Evolutionary conservation across 2,888 invertebrate species (phyloP), one percentile per base, ranked within the genome.

Genomic region (Nomada goodeniana): DNA sequence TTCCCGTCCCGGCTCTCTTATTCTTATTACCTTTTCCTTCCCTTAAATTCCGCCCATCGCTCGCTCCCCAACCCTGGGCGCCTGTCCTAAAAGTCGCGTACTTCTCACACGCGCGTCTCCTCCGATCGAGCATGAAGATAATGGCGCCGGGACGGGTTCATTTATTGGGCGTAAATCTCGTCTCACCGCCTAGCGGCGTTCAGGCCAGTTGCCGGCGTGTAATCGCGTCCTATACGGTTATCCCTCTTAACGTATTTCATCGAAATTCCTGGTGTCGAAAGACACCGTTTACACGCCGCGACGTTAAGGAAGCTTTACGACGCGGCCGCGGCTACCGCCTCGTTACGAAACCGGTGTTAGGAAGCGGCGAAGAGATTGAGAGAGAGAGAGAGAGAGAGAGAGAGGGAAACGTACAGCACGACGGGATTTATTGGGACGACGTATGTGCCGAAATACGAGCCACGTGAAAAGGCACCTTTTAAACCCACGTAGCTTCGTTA

Each of bases 161-260:
- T 90, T 91, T 91, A 91, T 90, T 90, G 90, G 77, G 82, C 89
- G 88, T 91, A 91, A 91, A 91, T 91, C 87, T 90, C 83, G 26
- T 2, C 36, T 29, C 57, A 11, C 61, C 59, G 85, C 57, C 67
- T 82, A 88, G 81, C 78, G 80, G 60, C 82, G 76, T 26, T 59
- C 64, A 52, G 64, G 26, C 18, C 18, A 26, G 61, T 15, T 15
- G 68, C 76, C 84, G 76, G 68, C 68, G 78, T 72, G 85, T 83
- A 88, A 84, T 86, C 87, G 80, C 64, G 63, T 79, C 75, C 82
- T 68, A 72, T 69, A 69, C 59, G 76, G 67, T 80, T 68, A 75
- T 80, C 73, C 75, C 77, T 70, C 77, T 80, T 74, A 67, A 70
- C 78, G 82, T 89, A 85, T 85, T 84, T 89, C 79, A 88, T 81